phyloP scores from a whole-genome alignment of 2,888 invertebrate genomes.

The Drosophila buzzatii region DNA sequence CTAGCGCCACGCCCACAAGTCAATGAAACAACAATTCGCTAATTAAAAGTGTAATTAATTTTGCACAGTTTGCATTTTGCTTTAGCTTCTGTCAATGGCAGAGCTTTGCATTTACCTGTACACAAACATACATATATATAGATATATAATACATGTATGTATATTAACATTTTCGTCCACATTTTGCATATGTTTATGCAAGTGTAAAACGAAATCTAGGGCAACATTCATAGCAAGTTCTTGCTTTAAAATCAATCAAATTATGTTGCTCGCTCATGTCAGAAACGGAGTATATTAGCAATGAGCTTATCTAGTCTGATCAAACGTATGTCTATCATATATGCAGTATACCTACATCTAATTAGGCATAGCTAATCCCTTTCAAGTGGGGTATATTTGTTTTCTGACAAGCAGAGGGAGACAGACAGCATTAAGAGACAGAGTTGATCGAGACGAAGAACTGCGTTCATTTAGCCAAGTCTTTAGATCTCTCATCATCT shows the following conservation, averaged over 20 bases:
- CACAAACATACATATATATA: too few relatives aligned
- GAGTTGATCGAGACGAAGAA: too few relatives aligned
- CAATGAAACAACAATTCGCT: constrained; percentile 18
- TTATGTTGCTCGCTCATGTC: not conserved
- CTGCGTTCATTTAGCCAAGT: too few relatives aligned
- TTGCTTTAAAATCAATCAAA: constrained; percentile 2
- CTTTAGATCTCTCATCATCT: too few relatives aligned
- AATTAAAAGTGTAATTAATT: constrained; percentile 65
- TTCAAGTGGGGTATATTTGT: too few relatives aligned
- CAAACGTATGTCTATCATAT: too few relatives aligned
- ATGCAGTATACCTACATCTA: too few relatives aligned
- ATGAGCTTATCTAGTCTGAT: too few relatives aligned
- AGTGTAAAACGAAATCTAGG: not conserved
- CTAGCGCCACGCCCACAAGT: constrained; percentile 21
- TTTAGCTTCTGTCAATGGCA: constrained; percentile 23
- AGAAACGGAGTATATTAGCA: not conserved
- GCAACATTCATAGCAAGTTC: not conserved
- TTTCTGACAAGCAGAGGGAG: too few relatives aligned
- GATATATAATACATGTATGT: too few relatives aligned
- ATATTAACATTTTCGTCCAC: not conserved
- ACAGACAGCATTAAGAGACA: too few relatives aligned
- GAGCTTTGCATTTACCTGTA: not conserved
- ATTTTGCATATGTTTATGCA: not conserved
- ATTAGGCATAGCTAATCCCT: too few relatives aligned
- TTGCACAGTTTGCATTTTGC: constrained; percentile 36